Conservation (phyloP, 2,113 vertebrate species). For the Telmatochromis sp. region DNA sequence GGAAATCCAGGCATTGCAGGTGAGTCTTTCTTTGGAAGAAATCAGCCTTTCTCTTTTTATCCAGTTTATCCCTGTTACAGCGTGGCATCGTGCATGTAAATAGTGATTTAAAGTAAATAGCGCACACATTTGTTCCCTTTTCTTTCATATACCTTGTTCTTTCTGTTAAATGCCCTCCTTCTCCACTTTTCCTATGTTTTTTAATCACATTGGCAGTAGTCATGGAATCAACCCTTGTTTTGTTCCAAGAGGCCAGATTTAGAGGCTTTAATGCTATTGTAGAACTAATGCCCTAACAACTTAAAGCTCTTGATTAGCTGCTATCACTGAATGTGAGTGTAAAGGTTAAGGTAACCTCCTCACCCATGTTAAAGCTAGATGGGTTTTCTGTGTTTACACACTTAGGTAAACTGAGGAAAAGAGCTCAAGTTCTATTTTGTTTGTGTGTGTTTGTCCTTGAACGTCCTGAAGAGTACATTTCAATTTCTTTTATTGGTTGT, state of each 20-base stretch:
- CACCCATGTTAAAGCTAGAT: not conserved
- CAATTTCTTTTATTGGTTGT: not conserved
- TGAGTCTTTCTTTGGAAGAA: slow-evolving; percentile 32
- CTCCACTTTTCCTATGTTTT: not conserved
- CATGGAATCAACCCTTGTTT: not conserved
- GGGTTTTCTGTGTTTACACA: not conserved
- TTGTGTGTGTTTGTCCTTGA: not conserved
- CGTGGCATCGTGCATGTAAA: not conserved
- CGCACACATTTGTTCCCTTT: not conserved
- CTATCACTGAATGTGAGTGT: not conserved
- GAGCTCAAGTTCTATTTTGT: not conserved
- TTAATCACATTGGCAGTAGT: not conserved
- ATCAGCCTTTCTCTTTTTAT: not conserved
- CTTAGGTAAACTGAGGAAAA: not conserved
- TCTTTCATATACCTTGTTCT: not conserved
- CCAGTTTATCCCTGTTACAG: not conserved
- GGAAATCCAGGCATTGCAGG: slow-evolving; percentile 82
- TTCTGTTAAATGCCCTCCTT: not conserved
- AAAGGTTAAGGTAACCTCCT: not conserved
- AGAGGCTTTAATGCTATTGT: not conserved
- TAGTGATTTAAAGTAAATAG: not conserved
- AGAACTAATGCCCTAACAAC: not conserved
- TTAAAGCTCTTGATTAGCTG: not conserved
- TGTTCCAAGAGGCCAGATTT: not conserved
- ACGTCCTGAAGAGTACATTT: not conserved